Evolutionary conservation across 2,888 invertebrate species (phyloP).

Genomic region (Eristalinus sepulchralis): DNA sequence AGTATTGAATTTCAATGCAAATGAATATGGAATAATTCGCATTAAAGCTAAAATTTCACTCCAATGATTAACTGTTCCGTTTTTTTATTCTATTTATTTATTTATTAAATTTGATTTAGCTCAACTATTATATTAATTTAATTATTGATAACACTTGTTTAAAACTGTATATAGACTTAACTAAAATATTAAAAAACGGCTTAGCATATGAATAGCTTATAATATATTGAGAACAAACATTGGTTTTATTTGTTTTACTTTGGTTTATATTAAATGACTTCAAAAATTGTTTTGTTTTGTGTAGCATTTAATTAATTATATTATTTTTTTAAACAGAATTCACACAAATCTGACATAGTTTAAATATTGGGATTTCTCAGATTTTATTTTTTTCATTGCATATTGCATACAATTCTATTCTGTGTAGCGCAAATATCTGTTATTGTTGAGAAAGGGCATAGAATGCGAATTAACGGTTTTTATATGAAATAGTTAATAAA

Average conservation of each 20-base stretch:
- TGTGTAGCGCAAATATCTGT: too few relatives aligned
- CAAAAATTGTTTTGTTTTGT: too few relatives aligned
- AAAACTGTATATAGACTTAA: too few relatives aligned
- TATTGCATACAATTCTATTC: too few relatives aligned
- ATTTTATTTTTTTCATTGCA: too few relatives aligned
- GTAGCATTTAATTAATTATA: background rate
- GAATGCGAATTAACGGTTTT: too few relatives aligned
- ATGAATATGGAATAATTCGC: background rate
- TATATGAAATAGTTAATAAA: too few relatives aligned
- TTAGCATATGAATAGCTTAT: background rate
- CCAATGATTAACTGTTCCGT: background rate
- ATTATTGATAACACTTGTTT: background rate
- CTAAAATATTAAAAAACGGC: background rate
- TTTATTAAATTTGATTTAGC: constrained; percentile 18
- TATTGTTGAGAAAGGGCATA: too few relatives aligned
- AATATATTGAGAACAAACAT: background rate
- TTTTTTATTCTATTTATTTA: constrained; percentile 7
- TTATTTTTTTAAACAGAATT: too few relatives aligned
- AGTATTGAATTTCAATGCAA: background rate
- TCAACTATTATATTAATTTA: constrained; percentile 31
- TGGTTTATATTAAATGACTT: background rate
- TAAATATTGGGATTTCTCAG: too few relatives aligned
- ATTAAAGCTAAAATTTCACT: background rate
- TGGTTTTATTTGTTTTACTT: background rate
- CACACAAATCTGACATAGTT: too few relatives aligned